phyloP scores from a whole-genome alignment of 2,797 vertebrate genomes.

The Phrynocephalus guinanensis region DNA sequence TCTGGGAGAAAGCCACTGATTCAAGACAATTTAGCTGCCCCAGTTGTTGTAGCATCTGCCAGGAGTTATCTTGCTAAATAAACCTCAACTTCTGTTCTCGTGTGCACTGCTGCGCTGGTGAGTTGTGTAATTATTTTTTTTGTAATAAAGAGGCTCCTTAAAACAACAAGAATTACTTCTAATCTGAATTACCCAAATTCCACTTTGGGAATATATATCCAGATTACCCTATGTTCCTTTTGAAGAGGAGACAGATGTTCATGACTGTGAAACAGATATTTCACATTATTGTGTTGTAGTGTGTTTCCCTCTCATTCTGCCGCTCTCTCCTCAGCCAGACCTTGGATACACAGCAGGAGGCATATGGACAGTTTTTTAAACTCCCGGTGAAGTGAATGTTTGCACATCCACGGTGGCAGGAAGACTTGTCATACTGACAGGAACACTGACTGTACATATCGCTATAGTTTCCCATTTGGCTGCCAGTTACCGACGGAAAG shows the following conservation, averaged over 20 bases:
- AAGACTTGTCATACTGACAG: slow-evolving; percentile 33
- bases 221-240: slow-evolving; percentile 73
- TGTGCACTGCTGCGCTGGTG: slow-evolving; percentile 49
- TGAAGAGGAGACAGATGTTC: slow-evolving; percentile 74
- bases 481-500: slow-evolving; percentile 43
- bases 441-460: slow-evolving; percentile 19
- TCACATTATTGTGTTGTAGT: slow-evolving; percentile 62
- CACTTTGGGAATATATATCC: slow-evolving; percentile 76
- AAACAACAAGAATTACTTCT: slow-evolving; percentile 74
- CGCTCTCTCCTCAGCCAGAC: slow-evolving; percentile 63
- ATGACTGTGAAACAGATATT: slow-evolving; percentile 73
- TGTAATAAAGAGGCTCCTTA: slow-evolving; percentile 70
- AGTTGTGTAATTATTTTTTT: slow-evolving; percentile 70
- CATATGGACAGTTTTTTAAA: slow-evolving; percentile 66
- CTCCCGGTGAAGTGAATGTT: slow-evolving; percentile 57
- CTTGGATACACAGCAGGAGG: slow-evolving; percentile 61
- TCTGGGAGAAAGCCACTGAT: slow-evolving; percentile 63
- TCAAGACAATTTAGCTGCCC: slow-evolving; percentile 63
- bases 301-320: slow-evolving; percentile 42
- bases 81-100: slow-evolving; percentile 63
- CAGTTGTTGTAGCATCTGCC: slow-evolving; percentile 65
- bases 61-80: slow-evolving; percentile 65
- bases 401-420: slow-evolving; percentile 46
- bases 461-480: slow-evolving; percentile 8
- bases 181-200: slow-evolving; percentile 75